Evolutionary conservation across 2,797 vertebrate species (phyloP).

Genomic region (Eutrigla gurnardus): DNA sequence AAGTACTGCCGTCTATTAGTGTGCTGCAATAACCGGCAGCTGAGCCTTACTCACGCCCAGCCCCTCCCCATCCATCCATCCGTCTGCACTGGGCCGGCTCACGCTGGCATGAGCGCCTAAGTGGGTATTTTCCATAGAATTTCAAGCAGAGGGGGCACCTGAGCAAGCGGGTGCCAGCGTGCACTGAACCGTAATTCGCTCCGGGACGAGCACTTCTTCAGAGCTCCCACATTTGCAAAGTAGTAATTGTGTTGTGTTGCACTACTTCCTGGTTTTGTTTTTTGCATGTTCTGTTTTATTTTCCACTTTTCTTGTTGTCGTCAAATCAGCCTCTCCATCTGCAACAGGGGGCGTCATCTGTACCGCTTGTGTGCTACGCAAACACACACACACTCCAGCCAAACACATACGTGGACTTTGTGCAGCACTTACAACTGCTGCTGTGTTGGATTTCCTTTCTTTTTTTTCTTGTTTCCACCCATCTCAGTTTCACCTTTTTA

Average conservation of each 20-base stretch:
- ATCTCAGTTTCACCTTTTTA: constrained; percentile 42
- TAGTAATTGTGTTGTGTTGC: constrained; percentile 98
- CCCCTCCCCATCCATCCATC: constrained; percentile 29
- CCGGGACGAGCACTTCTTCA: constrained; percentile 92
- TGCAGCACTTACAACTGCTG: constrained; percentile 30
- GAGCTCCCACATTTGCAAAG: constrained; percentile 98
- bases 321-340: constrained; percentile 69
- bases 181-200: background rate
- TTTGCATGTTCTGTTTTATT: constrained; percentile 84
- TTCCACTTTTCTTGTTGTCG: constrained; percentile 65
- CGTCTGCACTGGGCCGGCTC: constrained; percentile 37
- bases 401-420: constrained; percentile 22
- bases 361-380: constrained; percentile 68
- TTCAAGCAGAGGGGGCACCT: constrained; percentile 28
- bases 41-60: constrained; percentile 65
- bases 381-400: constrained; percentile 50
- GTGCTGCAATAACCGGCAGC: constrained; percentile 91
- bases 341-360: constrained; percentile 65
- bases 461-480: constrained; percentile 17
- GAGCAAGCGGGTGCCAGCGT: background rate
- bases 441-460: constrained; percentile 23
- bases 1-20: constrained; percentile 87
- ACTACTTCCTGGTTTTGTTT: constrained; percentile 87
- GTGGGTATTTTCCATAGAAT: constrained; percentile 41
- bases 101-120: constrained; percentile 32